A percentile compares a stretch with the other conserved stretches of the same genome.
Evolutionary conservation across 23 tunicate genomes (phyloP).

Genomic region (Halocynthia aurantium): DNA sequence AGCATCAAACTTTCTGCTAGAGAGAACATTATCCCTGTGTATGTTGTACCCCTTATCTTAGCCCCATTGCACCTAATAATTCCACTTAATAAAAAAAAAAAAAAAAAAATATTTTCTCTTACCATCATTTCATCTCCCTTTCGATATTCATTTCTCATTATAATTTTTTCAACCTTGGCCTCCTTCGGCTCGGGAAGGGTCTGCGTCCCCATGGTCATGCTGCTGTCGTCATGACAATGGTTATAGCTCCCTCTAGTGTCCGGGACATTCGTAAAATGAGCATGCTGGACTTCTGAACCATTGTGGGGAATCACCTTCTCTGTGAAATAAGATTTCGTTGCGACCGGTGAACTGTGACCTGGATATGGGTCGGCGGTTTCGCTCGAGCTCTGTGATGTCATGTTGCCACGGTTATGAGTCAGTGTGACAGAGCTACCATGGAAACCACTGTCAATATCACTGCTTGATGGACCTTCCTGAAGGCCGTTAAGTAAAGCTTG

Average conservation of each 20-base stretch:
- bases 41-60: too few relatives aligned
- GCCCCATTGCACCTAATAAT: too few relatives aligned
- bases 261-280: background rate
- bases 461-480: conserved; percentile 23
- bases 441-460: conserved; percentile 86
- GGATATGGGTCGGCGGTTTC: conserved; percentile 13
- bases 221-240: background rate
- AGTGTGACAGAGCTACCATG: conserved; percentile 67
- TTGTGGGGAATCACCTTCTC: background rate
- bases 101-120: too few relatives aligned
- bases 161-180: conserved; percentile 29
- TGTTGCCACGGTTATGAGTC: conserved; percentile 11
- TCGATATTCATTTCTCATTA: conserved; percentile 36
- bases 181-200: conserved; percentile 26
- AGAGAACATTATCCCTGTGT: too few relatives aligned
- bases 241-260: background rate
- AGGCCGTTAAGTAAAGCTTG: conserved; percentile 18
- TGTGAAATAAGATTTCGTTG: background rate
- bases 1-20: too few relatives aligned
- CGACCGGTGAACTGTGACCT: conserved; percentile 8
- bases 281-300: background rate
- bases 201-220: conserved; percentile 22
- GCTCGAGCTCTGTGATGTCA: conserved; percentile 49
- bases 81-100: too few relatives aligned
- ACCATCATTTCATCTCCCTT: background rate